Evolutionary conservation across 2,797 vertebrate genomes (phyloP), one percentile per base, ranked within the genome.

Genomic region (Muraenolepis orangiensis): DNA sequence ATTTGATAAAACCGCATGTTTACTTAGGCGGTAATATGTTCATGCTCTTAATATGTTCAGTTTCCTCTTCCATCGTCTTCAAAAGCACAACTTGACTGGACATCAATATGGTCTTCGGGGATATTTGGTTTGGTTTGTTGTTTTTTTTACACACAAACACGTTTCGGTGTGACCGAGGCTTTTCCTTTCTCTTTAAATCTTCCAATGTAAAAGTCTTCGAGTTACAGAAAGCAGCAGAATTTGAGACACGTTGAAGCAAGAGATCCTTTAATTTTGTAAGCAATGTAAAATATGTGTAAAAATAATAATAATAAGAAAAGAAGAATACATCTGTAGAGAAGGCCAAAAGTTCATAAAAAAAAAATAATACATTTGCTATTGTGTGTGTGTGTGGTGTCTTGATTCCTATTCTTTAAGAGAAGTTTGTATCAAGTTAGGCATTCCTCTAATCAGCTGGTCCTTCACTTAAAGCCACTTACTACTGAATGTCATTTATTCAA

Each of bases 251-350:
- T 80, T 80, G 68, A 80, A 83, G 74, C 76, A 76, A 32, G 20
- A 78, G 32, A 79, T 74, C 36, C 82, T 70, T 77, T 61, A 20
- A 81, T 86, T 91, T 90, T 91, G 82, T 90, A 92, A 85, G 85
- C 81, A 71, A 32, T 85, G 86, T 87, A 85, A 84, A 86, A 82
- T 84, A 83, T 80, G 81, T 87, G 46, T n/a, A 57, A 57, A 57
- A 57, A 57, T 7, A 42, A 16, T 16, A n/a, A n/a, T 7, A 79
- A 74, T 82, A 82, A n/a, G n/a, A n/a, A n/a, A n/a, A n/a, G n/a
- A n/a, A n/a, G n/a, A n/a, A n/a, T n/a, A n/a, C n/a, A 73, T 74
- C 18, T 85, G 72, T 86, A 80, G 57, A 78, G 71, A 67, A 75
- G 28, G 40, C 5, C 31, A 32, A 64, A 26, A 71, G 68, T 42